phyloP scores from a whole-genome alignment of 2,113 vertebrate species.

The Ailurus styani region DNA sequence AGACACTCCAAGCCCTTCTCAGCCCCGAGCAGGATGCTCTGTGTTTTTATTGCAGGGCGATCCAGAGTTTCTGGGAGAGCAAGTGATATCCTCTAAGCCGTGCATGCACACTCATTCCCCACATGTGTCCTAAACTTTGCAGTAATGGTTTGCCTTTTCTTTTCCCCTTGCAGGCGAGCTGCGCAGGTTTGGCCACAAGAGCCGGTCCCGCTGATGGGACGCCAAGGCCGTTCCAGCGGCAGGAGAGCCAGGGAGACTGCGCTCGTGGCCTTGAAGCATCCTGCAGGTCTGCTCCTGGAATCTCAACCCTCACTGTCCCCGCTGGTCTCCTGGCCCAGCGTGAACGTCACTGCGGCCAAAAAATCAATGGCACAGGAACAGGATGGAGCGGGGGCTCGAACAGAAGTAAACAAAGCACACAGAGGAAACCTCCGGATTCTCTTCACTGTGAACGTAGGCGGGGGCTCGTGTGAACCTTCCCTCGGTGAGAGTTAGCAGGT shows the following conservation, averaged over 20 bases:
- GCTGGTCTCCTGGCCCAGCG: rapidly evolving
- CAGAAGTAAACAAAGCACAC: rapidly evolving
- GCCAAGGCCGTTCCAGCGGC: rapidly evolving
- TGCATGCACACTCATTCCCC: conserved; percentile 15
- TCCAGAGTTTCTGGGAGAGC: conserved; percentile 62
- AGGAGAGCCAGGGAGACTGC: not conserved
- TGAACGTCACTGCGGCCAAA: not conserved
- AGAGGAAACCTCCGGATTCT: not conserved
- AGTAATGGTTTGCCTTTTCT: not conserved
- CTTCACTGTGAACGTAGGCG: not conserved
- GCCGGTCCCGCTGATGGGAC: rapidly evolving
- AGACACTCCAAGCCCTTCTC: conserved; percentile 64
- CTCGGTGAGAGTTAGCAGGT: not conserved
- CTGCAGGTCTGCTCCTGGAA: not conserved
- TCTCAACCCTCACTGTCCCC: rapidly evolving
- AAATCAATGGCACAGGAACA: not conserved
- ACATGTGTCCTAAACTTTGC: rapidly evolving
- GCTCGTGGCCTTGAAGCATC: rapidly evolving
- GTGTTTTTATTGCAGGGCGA: conserved; percentile 49
- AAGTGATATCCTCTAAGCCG: conserved; percentile 10
- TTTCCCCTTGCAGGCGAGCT: not conserved
- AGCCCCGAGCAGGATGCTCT: conserved; percentile 59
- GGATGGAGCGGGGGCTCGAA: not conserved
- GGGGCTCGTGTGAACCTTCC: too few relatives aligned
- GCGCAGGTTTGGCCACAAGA: rapidly evolving